Base-by-base conservation (phyloP, 2,113 vertebrate genomes). In the Oreochromis niloticus region DNA sequence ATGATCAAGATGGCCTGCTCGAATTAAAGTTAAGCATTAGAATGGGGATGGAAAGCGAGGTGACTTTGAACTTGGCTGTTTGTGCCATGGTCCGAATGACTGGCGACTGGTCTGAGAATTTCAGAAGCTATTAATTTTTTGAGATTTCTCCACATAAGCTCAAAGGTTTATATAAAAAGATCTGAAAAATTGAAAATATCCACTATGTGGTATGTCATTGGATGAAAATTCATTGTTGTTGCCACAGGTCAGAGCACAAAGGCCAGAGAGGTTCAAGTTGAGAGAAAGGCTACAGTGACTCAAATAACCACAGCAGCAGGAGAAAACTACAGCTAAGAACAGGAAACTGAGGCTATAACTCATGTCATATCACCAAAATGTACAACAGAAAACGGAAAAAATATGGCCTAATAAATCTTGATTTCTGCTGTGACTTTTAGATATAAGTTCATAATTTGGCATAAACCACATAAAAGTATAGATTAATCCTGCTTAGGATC, bases 121-220 rank as follows among this genome's bases (percentile, higher is more conserved):
- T 41, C 19, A 68, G 63, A 41, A 41, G n/a, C 36, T 41, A 1
- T 41, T 24, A 3, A 6, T 68, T 41, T 41, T 22, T 41, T 13
- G 19, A 41, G 11, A 68, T 68, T 68, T 68, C 36, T 41, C 34
- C 61, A 66, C 17, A 66, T 3, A 39, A 66, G 61, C 34, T 66
- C 0, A 39, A 36, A 0, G 10, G 32, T 3, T 66, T 1, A 66
- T 36, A 36, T 39, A 12, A 66, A 66, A 63, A 36, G 61, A 36
- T 36, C 32, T 0, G 1, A 0, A 36, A 0, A 66, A n/a, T 12
- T 66, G 1, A 66, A 12, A 41, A 68, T 41, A 41, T 68, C 36
- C 1, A 22, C 3, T 63, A n/a, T 1, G 59, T n/a, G 59, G 4
- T 63, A 36, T 63, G 32, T 36, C 32, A 63, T 36, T 63, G 32